Conservation (phyloP, 2,797 vertebrate species). For the Brotula barbata region DNA sequence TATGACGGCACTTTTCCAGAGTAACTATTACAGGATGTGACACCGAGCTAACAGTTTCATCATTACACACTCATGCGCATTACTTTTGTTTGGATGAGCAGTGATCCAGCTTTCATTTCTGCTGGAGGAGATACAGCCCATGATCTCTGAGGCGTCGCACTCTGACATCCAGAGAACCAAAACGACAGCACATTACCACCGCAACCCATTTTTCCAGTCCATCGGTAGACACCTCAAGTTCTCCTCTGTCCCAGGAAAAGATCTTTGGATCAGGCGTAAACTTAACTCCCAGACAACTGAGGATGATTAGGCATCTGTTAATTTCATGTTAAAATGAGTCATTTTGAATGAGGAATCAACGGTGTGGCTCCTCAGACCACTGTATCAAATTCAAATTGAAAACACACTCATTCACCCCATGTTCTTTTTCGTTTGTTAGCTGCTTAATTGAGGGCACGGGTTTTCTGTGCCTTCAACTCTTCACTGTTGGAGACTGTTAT, state of each 20-base stretch:
- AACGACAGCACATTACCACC: conserved; percentile 64
- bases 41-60: conserved; percentile 63
- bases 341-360: conserved; percentile 23
- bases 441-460: conserved; percentile 41
- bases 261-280: conserved; percentile 44
- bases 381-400: conserved; percentile 39
- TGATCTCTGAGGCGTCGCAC: conserved; percentile 56
- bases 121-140: conserved; percentile 52
- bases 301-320: conserved; percentile 43
- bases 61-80: conserved; percentile 63
- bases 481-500: neutral
- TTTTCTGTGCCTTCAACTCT: neutral
- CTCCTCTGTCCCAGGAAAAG: conserved; percentile 12
- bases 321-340: conserved; percentile 39
- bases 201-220: conserved; percentile 49
- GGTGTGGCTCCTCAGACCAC: conserved; percentile 25
- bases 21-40: conserved; percentile 55
- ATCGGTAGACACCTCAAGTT: too few relatives aligned
- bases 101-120: conserved; percentile 44
- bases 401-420: conserved; percentile 24
- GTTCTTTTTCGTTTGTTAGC: conserved; percentile 16
- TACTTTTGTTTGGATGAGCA: conserved; percentile 69
- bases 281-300: conserved; percentile 44
- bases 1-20: conserved; percentile 46
- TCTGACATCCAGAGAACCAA: conserved; percentile 58